A percentile compares a stretch with the other conserved stretches of the same genome.
These are phyloP conservation scores for Bombus confusus DNA, from an alignment of 1,140 invertebrate genomes.

Conservation along the genomic window DNA sequence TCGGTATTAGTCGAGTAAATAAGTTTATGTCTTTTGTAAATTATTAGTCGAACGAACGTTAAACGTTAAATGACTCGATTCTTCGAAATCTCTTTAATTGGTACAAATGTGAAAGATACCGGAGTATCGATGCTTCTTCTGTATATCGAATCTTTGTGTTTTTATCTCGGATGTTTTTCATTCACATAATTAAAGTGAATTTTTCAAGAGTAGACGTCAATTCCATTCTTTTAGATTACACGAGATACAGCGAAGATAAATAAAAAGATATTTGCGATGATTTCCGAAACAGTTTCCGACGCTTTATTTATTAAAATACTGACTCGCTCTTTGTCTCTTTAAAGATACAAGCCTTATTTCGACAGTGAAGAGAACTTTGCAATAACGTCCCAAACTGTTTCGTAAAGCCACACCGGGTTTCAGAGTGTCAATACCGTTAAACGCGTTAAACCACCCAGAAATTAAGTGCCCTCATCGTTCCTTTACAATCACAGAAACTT, in stretches of 20 bases:
- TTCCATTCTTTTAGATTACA: no score
- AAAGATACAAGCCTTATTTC: neutral
- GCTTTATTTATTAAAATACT: no score
- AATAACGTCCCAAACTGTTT: neutral
- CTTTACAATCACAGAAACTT: neutral
- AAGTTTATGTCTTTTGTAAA: neutral
- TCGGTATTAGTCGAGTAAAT: neutral
- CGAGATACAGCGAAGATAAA: no score
- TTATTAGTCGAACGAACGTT: neutral
- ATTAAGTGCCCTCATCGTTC: neutral
- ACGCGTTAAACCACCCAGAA: neutral
- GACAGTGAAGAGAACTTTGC: neutral
- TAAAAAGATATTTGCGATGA: no score
- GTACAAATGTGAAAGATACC: neutral
- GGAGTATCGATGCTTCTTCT: no score
- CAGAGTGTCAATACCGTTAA: neutral
- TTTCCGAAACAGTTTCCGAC: no score
- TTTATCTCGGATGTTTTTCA: no score
- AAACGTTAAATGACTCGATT: neutral
- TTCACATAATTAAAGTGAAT: no score
- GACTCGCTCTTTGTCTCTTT: no score
- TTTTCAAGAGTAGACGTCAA: no score
- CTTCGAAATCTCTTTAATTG: neutral
- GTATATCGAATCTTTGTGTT: no score
- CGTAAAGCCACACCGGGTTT: neutral